phyloP scores from a whole-genome alignment of 2,113 vertebrate genomes.

The Upupa epops region DNA sequence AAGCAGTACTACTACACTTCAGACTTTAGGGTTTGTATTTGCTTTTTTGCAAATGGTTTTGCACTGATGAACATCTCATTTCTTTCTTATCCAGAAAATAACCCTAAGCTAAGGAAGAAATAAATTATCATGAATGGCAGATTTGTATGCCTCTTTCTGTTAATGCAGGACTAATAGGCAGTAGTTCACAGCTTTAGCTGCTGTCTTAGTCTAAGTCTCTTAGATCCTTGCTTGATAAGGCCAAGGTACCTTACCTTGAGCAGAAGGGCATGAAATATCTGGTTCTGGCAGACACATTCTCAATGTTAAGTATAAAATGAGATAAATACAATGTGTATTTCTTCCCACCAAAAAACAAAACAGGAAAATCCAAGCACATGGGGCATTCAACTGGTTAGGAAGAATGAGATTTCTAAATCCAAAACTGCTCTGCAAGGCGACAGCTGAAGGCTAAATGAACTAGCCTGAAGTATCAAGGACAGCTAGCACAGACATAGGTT shows the following conservation, averaged over 20 bases:
- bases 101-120: neutral
- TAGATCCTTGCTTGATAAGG: neutral
- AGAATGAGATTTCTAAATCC: too few relatives aligned
- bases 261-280: neutral
- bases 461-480: neutral
- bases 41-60: neutral
- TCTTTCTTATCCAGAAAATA: neutral
- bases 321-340: neutral
- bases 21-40: neutral
- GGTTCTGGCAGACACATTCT: neutral
- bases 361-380: neutral
- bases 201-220: neutral
- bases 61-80: neutral
- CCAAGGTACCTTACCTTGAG: neutral
- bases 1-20: neutral
- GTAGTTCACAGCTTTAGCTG: neutral
- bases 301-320: neutral
- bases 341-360: fast-evolving
- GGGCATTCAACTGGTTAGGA: neutral
- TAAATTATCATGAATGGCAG: neutral
- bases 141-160: neutral
- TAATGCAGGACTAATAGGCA: neutral
- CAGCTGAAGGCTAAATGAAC: neutral
- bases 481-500: neutral
- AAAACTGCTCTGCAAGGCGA: neutral